phyloP scores from a whole-genome alignment of 2,113 vertebrate genomes.

The Chlamydotis undulata region DNA sequence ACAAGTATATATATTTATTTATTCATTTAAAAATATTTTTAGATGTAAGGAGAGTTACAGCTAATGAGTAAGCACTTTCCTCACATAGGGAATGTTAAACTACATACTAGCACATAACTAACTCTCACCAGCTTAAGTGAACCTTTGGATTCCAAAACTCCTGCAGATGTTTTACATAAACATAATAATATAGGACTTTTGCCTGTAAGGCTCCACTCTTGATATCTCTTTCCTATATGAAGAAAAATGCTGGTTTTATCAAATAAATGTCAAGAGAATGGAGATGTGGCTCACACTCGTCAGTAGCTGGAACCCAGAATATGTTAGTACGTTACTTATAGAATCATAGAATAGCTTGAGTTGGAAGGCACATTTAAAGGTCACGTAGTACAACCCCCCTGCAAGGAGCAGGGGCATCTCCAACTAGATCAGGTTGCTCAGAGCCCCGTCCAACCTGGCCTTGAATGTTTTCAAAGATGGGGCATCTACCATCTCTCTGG shows the following conservation, averaged over 20 bases:
- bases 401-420: too few species aligned
- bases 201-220: neutral
- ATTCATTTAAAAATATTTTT: neutral
- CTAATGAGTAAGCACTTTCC: neutral
- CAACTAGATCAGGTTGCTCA: too few species aligned
- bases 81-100: neutral
- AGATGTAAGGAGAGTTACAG: neutral
- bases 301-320: neutral
- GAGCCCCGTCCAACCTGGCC: too few species aligned
- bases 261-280: neutral
- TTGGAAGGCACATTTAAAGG: too few species aligned
- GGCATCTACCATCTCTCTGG: too few species aligned
- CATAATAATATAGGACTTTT: neutral
- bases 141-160: neutral
- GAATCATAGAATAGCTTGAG: too few species aligned
- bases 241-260: neutral
- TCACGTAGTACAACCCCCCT: too few species aligned
- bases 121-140: fast-evolving
- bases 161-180: neutral
- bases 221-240: neutral
- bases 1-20: neutral
- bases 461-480: too few species aligned
- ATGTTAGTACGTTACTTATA: neutral
- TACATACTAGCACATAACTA: neutral
- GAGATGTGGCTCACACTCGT: neutral